phyloP scores from a whole-genome alignment of 2,797 vertebrate species.

The Lepidocolaptes lacrymiger region DNA sequence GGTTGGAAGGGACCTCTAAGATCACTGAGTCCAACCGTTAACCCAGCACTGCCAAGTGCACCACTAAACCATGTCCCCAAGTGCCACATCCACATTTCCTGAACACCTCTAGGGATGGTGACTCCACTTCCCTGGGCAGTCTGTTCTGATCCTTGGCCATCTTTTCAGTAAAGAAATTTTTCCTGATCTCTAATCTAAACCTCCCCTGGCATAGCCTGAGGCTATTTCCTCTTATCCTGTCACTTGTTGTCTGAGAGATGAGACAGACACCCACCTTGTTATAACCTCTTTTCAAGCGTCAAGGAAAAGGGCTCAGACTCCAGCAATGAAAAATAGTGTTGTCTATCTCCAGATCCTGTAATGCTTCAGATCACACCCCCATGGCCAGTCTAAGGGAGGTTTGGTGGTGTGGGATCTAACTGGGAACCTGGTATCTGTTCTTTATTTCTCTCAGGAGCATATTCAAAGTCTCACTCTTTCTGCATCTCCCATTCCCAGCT shows the following conservation, averaged over 20 bases:
- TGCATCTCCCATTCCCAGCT: neutral
- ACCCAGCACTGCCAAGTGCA: neutral
- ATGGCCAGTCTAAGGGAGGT: neutral
- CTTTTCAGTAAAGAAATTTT: neutral
- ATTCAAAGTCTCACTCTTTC: neutral
- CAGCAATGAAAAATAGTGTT: neutral
- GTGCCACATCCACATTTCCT: neutral
- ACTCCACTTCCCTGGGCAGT: neutral
- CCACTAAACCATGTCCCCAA: neutral
- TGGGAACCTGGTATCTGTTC: neutral
- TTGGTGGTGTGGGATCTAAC: neutral
- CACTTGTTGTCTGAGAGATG: neutral
- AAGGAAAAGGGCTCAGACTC: neutral
- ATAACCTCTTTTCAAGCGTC: fast-evolving
- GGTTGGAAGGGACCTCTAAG: neutral
- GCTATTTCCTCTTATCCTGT: neutral
- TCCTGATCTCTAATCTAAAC: neutral
- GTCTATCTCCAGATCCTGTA: neutral
- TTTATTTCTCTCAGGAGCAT: neutral
- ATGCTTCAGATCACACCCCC: neutral
- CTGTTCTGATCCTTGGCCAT: neutral
- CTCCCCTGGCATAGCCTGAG: neutral
- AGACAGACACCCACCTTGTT: neutral
- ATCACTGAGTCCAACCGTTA: neutral
- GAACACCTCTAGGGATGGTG: neutral